Percentiles rank a stretch among this genome's conserved stretches.
These are phyloP conservation scores for Leucosticte australis DNA, from an alignment of 2,113 vertebrate species.

Conservation along the genomic window DNA sequence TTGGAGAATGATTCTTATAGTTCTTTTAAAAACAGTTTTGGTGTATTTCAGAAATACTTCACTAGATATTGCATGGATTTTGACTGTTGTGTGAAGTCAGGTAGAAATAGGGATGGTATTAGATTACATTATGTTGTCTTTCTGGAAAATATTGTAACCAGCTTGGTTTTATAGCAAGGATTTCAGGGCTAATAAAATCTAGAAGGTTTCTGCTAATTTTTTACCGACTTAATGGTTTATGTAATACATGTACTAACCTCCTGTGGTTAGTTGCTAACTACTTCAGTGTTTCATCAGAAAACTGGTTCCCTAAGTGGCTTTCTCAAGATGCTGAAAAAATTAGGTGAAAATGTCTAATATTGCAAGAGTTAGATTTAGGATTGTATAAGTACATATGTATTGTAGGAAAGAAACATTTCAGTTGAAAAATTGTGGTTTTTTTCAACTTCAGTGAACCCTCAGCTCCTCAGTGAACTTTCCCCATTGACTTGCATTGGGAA, in stretches of 20 bases:
- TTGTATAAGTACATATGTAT: background rate
- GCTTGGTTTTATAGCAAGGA: background rate
- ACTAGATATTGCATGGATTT: background rate
- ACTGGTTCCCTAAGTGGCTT: background rate
- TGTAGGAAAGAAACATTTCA: background rate
- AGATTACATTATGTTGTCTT: background rate
- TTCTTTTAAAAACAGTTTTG: background rate
- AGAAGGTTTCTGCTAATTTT: background rate
- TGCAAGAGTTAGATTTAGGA: background rate
- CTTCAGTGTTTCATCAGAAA: background rate
- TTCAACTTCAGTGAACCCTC: background rate
- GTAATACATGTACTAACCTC: background rate
- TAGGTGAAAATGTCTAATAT: background rate
- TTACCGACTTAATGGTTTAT: background rate
- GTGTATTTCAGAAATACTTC: background rate
- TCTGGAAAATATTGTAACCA: background rate
- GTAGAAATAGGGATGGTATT: background rate
- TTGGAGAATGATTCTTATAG: background rate
- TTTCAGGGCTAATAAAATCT: background rate
- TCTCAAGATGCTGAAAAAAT: background rate
- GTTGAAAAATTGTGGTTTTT: background rate
- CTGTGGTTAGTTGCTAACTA: background rate
- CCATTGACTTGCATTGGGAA: background rate
- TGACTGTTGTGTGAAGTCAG: background rate
- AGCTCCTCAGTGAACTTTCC: fast-evolving